Evolutionary conservation across 2,797 vertebrate genomes (phyloP).

Genomic region (Rhinatrema bivittatum): DNA sequence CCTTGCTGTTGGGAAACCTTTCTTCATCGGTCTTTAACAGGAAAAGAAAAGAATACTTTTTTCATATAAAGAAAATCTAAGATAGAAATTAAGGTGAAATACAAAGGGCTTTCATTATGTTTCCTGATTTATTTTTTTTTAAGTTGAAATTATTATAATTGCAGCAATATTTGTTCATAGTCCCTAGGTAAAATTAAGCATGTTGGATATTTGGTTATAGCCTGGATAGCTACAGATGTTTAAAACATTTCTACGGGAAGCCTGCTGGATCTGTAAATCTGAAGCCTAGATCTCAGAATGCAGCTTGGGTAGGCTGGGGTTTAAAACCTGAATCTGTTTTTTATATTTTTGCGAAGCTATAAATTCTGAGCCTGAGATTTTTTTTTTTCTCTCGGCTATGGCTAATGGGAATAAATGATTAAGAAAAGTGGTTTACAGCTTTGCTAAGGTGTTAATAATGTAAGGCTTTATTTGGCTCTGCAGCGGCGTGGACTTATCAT

Average conservation of each 20-base stretch:
- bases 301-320: conserved; percentile 22
- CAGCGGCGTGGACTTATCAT: too few relatives aligned
- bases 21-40: too few relatives aligned
- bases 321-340: conserved; percentile 8
- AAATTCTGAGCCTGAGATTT: too few relatives aligned
- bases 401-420: too few relatives aligned
- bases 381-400: too few relatives aligned
- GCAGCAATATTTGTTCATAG: neutral
- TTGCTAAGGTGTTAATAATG: too few relatives aligned
- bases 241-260: conserved; percentile 12
- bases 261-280: conserved; percentile 14
- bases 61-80: too few relatives aligned
- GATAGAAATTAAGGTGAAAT: too few relatives aligned
- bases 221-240: conserved; percentile 5
- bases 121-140: neutral
- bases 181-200: neutral
- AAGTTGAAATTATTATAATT: neutral
- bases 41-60: too few relatives aligned
- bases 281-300: conserved; percentile 21
- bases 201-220: neutral
- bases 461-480: too few relatives aligned
- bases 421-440: too few relatives aligned
- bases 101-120: neutral
- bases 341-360: conserved; percentile 14
- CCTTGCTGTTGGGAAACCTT: too few relatives aligned